Percentiles rank a stretch among this genome's conserved stretches.
phyloP scores from a whole-genome alignment of 1,140 invertebrate genomes.

The Sminthurinus signatus region DNA sequence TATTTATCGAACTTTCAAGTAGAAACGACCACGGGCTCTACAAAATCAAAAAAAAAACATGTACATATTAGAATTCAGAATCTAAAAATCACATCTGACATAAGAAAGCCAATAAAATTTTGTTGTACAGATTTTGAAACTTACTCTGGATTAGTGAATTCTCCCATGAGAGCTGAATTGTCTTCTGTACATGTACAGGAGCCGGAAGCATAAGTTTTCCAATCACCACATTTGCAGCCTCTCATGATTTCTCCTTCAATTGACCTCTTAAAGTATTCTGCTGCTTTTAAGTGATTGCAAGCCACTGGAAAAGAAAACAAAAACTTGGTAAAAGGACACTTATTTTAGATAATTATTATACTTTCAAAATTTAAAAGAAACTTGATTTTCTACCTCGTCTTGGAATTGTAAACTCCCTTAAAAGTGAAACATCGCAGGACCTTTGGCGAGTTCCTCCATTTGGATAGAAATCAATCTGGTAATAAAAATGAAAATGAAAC shows the following conservation, averaged over 20 bases:
- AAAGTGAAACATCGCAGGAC: slow-evolving; percentile 22
- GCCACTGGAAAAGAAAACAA: slow-evolving; percentile 22
- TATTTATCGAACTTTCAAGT: too few species aligned
- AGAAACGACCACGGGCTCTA: too few species aligned
- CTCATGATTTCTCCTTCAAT: slow-evolving; percentile 23
- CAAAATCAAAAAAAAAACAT: slow-evolving; percentile 17
- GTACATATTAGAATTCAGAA: neutral
- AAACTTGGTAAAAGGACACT: too few species aligned
- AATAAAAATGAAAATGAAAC: too few species aligned
- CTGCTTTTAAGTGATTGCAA: slow-evolving; percentile 38
- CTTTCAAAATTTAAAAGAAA: neutral
- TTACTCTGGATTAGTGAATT: slow-evolving; percentile 14
- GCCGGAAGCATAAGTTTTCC: slow-evolving; percentile 9
- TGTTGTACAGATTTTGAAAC: neutral
- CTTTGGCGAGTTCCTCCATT: slow-evolving; percentile 36
- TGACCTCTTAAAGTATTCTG: slow-evolving; percentile 28
- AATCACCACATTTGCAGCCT: slow-evolving; percentile 18
- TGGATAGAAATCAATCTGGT: slow-evolving; percentile 32
- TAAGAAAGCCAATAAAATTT: neutral
- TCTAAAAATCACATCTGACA: neutral
- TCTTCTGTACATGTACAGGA: slow-evolving; percentile 1
- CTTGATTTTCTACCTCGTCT: slow-evolving; percentile 17
- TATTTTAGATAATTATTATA: neutral
- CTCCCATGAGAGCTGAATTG: slow-evolving; percentile 20
- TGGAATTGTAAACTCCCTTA: slow-evolving; percentile 21